Evolutionary conservation across 2,888 invertebrate genomes (phyloP), one percentile per base, ranked within the genome.

Genomic region (Drosophila vallismaia): DNA sequence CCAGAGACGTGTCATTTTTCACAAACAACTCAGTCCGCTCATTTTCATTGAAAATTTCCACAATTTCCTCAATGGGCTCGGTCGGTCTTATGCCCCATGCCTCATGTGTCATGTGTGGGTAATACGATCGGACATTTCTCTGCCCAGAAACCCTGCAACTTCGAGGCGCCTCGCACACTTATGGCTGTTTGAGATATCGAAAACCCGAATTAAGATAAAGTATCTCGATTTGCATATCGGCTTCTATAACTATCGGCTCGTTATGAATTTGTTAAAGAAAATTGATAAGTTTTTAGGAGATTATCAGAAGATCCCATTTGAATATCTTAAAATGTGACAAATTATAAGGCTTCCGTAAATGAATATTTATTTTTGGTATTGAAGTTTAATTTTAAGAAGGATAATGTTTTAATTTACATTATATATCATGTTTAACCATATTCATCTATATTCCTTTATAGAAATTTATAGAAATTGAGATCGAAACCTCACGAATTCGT

Each of bases 141-240:
- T 80, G 84, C 71, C 72, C 68, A 62, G 67, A 82, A 82, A 74
- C 82, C 82, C 73, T 78, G 81, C 81, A 81, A 82, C 69, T 73
- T 55, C 58, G 26, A 33, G 71, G 55, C 54, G 51, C 55, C 50
- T 45, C 46, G 36, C 33, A 44, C 53, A 62, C 38, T 62, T 48
- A 56, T 48, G 31, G 46, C 26, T 67, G 54, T 64, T 60, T 50
- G 49, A 76, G 86, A 88, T 88, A 83, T 83, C 83, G 79, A 71
- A 79, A 86, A 73, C 56, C 70, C 77, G 71, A 86, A 84, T 84
- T 83, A 77, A 88, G 88, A 84, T 88, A 84, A 66, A 53, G 48
- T 36, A 24, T 28, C 6, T 28, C 6, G 4, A 28, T 44, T 44
- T 24, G 1, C 2, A 44, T 9, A 44, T 48, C 19, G 24, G 31